Evolutionary conservation across 1,140 invertebrate genomes (phyloP).

Genomic region (Camponotus vicinus): DNA sequence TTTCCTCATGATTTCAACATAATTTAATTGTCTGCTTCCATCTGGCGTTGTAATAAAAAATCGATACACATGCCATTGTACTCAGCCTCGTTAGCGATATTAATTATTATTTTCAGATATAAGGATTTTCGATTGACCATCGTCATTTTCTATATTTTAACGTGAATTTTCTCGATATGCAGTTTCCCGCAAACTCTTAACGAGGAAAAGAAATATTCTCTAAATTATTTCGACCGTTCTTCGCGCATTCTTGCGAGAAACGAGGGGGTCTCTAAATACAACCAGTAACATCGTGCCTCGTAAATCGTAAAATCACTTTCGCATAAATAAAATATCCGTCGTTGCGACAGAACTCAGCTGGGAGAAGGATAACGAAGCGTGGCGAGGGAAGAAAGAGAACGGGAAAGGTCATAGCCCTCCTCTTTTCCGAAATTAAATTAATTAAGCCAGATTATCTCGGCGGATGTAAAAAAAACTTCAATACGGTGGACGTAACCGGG

Average conservation of each 20-base stretch:
- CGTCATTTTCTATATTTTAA: slow-evolving; percentile 13
- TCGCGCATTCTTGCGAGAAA: slow-evolving; percentile 20
- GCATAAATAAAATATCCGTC: slow-evolving; percentile 54
- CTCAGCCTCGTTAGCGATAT: slow-evolving; percentile 33
- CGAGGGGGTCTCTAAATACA: slow-evolving; percentile 17
- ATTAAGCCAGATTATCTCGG: slow-evolving; percentile 76
- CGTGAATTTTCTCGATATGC: background rate
- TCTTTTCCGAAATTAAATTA: slow-evolving; percentile 73
- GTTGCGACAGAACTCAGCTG: background rate
- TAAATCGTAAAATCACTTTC: slow-evolving; percentile 49
- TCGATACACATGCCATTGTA: slow-evolving; percentile 8
- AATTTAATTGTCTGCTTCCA: slow-evolving; percentile 53
- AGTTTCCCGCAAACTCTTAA: background rate
- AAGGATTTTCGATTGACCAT: slow-evolving; percentile 40
- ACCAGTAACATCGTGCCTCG: slow-evolving; percentile 30
- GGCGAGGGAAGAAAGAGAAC: background rate
- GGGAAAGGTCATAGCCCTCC: slow-evolving; percentile 21
- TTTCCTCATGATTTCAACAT: slow-evolving; percentile 24
- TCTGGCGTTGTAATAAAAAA: slow-evolving; percentile 47
- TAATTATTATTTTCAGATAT: slow-evolving; percentile 56
- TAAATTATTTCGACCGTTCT: slow-evolving; percentile 24
- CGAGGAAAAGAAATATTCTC: slow-evolving; percentile 25
- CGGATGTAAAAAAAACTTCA: slow-evolving; percentile 72
- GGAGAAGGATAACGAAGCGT: slow-evolving; percentile 43
- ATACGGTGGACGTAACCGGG: slow-evolving; percentile 54